These are phyloP conservation scores for Leptinotarsa rubiginosa DNA, from an alignment of 2,888 invertebrate species.

Conservation along the genomic window DNA sequence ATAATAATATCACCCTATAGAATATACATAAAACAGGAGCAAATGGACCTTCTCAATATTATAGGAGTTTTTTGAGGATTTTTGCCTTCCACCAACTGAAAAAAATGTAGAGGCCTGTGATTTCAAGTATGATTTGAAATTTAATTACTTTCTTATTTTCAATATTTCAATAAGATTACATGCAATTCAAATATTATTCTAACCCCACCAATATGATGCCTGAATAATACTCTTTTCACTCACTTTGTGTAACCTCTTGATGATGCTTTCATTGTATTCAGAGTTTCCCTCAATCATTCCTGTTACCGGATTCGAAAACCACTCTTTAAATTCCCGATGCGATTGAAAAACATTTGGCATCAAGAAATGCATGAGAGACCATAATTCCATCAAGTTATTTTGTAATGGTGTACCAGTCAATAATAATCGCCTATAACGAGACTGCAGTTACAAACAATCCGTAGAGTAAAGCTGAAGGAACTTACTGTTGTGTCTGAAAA, in stretches of 20 bases:
- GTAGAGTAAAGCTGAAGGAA: conserved; percentile 34
- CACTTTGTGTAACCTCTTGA: conserved; percentile 90
- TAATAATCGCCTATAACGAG: conserved; percentile 79
- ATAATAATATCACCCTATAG: too few species aligned
- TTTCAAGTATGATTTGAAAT: too few species aligned
- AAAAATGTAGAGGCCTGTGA: too few species aligned
- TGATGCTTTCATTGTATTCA: conserved; percentile 90
- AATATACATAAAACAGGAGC: too few species aligned
- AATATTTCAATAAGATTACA: too few species aligned
- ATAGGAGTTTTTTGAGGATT: too few species aligned
- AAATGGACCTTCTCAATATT: too few species aligned
- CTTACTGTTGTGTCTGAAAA: conserved; percentile 90
- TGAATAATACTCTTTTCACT: conserved; percentile 44
- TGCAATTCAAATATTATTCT: neutral
- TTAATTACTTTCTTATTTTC: too few species aligned
- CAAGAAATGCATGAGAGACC: conserved; percentile 98
- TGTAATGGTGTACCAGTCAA: conserved; percentile 96
- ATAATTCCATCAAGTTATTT: conserved; percentile 95
- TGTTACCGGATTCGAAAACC: conserved; percentile 98
- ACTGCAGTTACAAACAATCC: conserved; percentile 7
- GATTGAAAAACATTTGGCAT: conserved; percentile 98
- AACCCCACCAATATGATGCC: neutral
- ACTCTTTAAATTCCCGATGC: conserved; percentile 96
- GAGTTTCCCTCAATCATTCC: conserved; percentile 95
- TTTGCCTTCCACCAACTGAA: too few species aligned